A percentile compares a stretch with the other conserved stretches of the same genome.
These are phyloP conservation scores for Tenualosa ilisha DNA, from an alignment of 2,797 vertebrate genomes.

Conservation along the genomic window DNA sequence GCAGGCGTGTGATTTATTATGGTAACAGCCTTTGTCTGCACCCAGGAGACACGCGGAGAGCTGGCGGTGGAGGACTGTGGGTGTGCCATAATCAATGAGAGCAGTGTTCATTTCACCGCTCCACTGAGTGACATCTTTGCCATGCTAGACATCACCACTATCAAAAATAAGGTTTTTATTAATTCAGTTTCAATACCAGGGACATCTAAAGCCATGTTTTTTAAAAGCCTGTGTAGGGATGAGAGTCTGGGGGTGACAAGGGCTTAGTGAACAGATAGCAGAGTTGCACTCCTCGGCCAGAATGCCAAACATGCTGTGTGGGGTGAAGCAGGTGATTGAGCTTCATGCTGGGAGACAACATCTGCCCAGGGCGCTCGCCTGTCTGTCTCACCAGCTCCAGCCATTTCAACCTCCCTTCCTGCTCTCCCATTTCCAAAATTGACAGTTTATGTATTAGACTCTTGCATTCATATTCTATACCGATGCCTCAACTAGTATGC, in stretches of 20 bases:
- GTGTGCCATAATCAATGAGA: neutral
- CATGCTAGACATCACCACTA: neutral
- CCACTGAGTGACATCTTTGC: neutral
- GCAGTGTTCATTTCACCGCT: neutral
- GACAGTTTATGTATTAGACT: no score
- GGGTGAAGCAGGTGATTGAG: constrained; percentile 11
- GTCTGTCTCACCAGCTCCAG: neutral
- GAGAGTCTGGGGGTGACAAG: neutral
- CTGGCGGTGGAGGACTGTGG: neutral
- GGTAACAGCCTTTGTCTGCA: neutral
- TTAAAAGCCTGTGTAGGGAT: neutral
- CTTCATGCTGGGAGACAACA: neutral
- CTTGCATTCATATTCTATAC: no score
- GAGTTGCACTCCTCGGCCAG: neutral
- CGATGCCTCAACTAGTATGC: no score
- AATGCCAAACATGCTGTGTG: neutral
- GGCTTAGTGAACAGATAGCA: neutral
- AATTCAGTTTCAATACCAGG: neutral
- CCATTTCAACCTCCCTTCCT: neutral
- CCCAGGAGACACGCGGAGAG: neutral
- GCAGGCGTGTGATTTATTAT: constrained; percentile 7
- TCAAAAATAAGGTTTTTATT: neutral
- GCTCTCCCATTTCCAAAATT: neutral
- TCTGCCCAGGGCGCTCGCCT: neutral
- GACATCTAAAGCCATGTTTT: neutral